Evolutionary conservation across 2,888 invertebrate species (phyloP), one percentile per base, ranked within the genome.

Genomic region (Ferrisia virgata): DNA sequence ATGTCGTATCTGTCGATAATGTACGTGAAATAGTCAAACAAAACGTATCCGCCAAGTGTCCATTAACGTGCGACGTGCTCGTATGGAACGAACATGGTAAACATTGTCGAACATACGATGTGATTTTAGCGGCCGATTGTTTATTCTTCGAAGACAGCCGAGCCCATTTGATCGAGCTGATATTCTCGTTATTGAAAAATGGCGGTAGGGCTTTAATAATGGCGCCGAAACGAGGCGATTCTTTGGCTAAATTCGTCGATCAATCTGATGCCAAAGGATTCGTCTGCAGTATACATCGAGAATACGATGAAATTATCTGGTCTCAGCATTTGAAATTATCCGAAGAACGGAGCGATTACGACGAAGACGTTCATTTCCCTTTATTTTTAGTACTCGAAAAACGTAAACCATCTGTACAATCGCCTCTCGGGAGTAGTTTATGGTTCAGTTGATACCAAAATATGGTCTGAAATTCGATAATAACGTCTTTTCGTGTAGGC

Each of bases 111-210:
- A 89, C 90, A 85, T 94, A 92, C 89, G 94, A 95, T 88, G 90
- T 92, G 79, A 92, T 95, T 80, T 89, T 95, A 11, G 93, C 94
- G 87, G 94, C 95, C 1, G 95, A 95, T 88, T 95, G 94, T 88
- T 88, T 94, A 85, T 94, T 94, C 89, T 94, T 94, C 88, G 94
- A 94, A 87, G 93, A 94, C 85, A 92, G 92, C 0, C 90, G 94
- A 72, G 89, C 90, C 36, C 92, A 92, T 86, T 89, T 94, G 86
- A 92, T 93, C 43, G 91, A 92, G 86, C 93, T 93, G 82, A 91
- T 94, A 86, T 92, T 92, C 90, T 90, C 90, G 85, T 91, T 91
- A 87, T 88, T 94, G 86, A 89, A 91, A 15, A 89, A 89, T 22
- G 89, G 90, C 87, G 94, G 95, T 0, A 88, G 92, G 79, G 94